Evolutionary conservation across 2,113 vertebrate species (phyloP), one percentile per base, ranked within the genome.

Genomic region (Caracal caracal): DNA sequence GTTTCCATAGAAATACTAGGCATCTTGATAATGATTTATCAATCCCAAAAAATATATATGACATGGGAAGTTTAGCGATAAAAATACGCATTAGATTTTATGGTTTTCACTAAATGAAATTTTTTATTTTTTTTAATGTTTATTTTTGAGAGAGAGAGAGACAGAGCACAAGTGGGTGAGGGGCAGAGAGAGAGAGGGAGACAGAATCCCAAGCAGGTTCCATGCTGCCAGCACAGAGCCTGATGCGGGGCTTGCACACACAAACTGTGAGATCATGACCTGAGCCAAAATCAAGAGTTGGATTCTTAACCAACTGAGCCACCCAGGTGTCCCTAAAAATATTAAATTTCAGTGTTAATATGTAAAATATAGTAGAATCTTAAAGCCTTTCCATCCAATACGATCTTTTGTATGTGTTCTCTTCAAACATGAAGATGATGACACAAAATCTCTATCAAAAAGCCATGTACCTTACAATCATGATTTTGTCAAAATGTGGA

Each of bases 21-120:
- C n/a, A 59, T 83, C 35, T 40, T 26, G 2, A 68, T 81, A 68
- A 93, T 82, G 83, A 37, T 20, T 17, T 75, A 17, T 76, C 43
- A 76, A 33, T 63, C 10, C 33, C 30, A 20, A 26, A 76, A 88
- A 49, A 51, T 37, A 70, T 20, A 11, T 65, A 26, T 82, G 11
- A 47, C 20, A 37, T 33, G 12, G 12, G 37, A 88, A 75, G 5
- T 80, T 66, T 73, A 70, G 10, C 11, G 28, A 40, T 81, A 92
- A 80, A 15, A 79, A 63, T n/a, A 13, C 28, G 37, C 3, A 17
- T 87, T 80, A n/a, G 6, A 63, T 61, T 80, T 53, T 80, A 71
- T 22, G 11, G n/a, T 92, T 70, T 87, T 73, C 75, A 87, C n/a
- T 43, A 81, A 81, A 51, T 71, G 26, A 88, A 82, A 88, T 94